Evolutionary conservation across 2,113 vertebrate genomes (phyloP).

Genomic region (Tachysurus fulvidraco): DNA sequence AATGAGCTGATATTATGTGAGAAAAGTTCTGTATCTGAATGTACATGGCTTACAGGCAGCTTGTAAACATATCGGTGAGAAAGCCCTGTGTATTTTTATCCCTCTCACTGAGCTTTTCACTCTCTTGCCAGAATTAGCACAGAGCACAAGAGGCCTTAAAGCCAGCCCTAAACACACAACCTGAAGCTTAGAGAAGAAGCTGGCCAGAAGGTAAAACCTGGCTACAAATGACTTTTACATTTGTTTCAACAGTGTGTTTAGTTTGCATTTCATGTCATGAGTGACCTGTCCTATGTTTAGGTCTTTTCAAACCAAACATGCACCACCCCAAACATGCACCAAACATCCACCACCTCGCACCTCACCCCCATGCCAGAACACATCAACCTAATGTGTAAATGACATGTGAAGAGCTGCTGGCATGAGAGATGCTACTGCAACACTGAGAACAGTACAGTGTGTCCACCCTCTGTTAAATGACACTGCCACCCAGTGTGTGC

Average conservation of each 20-base stretch:
- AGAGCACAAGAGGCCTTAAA: conserved; percentile 35
- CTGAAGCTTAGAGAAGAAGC: neutral
- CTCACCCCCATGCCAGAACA: neutral
- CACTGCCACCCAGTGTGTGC: neutral
- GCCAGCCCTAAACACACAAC: conserved; percentile 20
- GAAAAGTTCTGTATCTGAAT: neutral
- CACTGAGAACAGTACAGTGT: conserved; percentile 3
- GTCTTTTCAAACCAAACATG: neutral
- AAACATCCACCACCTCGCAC: neutral
- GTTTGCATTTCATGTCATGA: neutral
- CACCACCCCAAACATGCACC: neutral
- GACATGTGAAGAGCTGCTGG: neutral
- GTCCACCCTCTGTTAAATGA: conserved; percentile 25
- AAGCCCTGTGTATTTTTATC: conserved; percentile 67
- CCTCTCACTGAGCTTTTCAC: conserved; percentile 57
- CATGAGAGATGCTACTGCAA: neutral
- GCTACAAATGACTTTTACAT: neutral
- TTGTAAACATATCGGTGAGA: conserved; percentile 66
- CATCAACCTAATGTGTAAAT: neutral
- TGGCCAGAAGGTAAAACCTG: neutral
- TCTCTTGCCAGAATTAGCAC: conserved; percentile 62
- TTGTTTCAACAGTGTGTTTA: neutral
- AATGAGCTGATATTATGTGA: neutral
- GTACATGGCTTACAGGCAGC: conserved; percentile 41
- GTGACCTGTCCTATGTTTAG: neutral